These are phyloP conservation scores for Chaetorhynchus papuensis DNA, from an alignment of 2,113 vertebrate species.

Conservation along the genomic window DNA sequence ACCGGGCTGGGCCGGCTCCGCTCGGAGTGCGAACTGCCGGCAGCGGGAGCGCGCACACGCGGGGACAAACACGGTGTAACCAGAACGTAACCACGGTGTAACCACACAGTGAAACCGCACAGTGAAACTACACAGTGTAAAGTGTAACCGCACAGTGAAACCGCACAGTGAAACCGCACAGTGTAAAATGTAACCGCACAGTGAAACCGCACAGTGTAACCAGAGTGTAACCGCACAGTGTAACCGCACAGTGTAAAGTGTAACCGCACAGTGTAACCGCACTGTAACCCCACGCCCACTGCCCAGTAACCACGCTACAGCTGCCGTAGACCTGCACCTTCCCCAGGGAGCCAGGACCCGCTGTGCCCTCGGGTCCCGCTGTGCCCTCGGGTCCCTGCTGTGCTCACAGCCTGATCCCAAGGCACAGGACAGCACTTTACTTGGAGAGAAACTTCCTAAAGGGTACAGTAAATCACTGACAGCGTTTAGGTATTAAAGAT, in stretches of 20 bases:
- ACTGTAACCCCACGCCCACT: rapidly evolving
- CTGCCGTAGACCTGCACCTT: background rate
- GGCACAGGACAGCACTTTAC: background rate
- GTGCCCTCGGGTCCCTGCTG: background rate
- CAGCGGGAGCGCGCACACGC: background rate
- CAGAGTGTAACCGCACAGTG: background rate
- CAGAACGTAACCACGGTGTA: background rate
- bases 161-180: too few species aligned
- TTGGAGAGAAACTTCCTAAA: background rate
- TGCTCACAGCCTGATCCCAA: background rate
- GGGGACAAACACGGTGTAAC: background rate
- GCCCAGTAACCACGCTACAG: rapidly evolving
- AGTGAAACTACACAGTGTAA: background rate
- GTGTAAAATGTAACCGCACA: background rate
- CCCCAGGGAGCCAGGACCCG: background rate
- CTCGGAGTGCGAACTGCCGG: rapidly evolving
- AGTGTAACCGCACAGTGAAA: background rate
- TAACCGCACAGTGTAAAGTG: background rate
- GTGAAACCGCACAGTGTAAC: rapidly evolving
- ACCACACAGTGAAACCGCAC: background rate
- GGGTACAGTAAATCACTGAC: background rate
- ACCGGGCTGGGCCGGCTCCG: background rate
- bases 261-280: too few species aligned
- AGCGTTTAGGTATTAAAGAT: background rate
- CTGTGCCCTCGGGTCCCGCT: background rate